A percentile compares a stretch with the other conserved stretches of the same genome.
phyloP scores from a whole-genome alignment of 2,888 invertebrate genomes.

The Asteroscopus sphinx region DNA sequence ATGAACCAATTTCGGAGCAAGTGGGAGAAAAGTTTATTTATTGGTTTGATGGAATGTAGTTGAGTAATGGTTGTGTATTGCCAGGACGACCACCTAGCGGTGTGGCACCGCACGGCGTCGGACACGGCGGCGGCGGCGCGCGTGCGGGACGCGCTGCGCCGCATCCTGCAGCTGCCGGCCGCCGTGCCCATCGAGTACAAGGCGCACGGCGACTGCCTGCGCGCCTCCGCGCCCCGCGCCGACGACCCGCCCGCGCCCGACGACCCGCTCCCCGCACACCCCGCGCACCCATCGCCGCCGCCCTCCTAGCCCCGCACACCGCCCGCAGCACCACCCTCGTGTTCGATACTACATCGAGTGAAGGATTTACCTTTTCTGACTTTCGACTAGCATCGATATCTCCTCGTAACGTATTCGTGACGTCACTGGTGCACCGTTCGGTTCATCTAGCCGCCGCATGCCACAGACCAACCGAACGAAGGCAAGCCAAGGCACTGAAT shows the following conservation, averaged over 20 bases:
- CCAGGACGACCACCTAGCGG: constrained; percentile 98
- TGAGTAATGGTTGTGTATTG: too few relatives aligned
- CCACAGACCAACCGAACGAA: too few relatives aligned
- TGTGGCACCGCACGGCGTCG: constrained; percentile 98
- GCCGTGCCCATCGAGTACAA: constrained; percentile 98
- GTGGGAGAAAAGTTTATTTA: too few relatives aligned
- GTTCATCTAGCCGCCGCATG: constrained; percentile 19
- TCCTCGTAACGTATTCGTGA: constrained; percentile 23
- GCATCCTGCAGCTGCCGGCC: constrained; percentile 98
- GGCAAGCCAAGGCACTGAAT: too few relatives aligned
- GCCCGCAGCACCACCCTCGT: constrained; percentile 23
- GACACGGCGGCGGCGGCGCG: constrained; percentile 96
- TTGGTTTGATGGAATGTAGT: too few relatives aligned
- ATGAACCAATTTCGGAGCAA: too few relatives aligned
- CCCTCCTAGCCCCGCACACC: constrained; percentile 25
- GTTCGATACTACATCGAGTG: constrained; percentile 36
- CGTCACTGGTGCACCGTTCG: constrained; percentile 28
- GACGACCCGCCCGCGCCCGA: constrained; percentile 11
- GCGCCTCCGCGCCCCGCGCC: constrained; percentile 69
- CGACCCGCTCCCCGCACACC: constrained; percentile 47
- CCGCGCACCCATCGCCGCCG: constrained; percentile 32
- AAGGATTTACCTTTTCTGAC: constrained; percentile 23
- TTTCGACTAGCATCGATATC: constrained; percentile 10
- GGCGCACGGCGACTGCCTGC: constrained; percentile 81
- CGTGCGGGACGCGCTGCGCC: constrained; percentile 98